Conservation (phyloP, 1,140 invertebrate genomes). For the Drosophila quadrilineata region DNA sequence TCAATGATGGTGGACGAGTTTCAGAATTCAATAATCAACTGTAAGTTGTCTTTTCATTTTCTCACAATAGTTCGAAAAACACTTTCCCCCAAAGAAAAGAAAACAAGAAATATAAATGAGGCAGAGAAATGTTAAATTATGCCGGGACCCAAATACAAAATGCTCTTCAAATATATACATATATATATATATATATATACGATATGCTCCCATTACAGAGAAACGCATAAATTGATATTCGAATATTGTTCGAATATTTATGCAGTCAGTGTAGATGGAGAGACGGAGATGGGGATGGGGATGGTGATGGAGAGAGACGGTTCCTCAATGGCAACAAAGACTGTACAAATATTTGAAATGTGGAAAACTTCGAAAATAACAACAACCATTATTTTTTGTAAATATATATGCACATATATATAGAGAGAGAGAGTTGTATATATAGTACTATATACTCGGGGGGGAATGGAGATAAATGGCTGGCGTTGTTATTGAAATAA, state of each 20-base stretch:
- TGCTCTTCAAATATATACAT: conserved; percentile 30
- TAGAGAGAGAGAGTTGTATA: too few relatives aligned
- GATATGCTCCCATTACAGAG: conserved; percentile 27
- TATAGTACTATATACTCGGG: too few relatives aligned
- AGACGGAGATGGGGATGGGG: not conserved
- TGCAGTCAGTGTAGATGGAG: conserved; percentile 30
- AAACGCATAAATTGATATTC: conserved; percentile 73
- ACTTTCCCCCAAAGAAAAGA: conserved; percentile 49
- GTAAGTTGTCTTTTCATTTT: not conserved
- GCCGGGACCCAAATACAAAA: conserved; percentile 45
- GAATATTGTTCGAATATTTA: conserved; percentile 66
- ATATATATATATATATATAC: too few relatives aligned
- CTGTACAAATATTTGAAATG: conserved; percentile 27
- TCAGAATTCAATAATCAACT: too few relatives aligned
- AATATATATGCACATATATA: too few relatives aligned
- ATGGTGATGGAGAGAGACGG: too few relatives aligned
- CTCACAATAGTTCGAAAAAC: conserved; percentile 30
- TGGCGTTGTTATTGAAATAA: conserved; percentile 77
- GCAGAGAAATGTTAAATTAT: conserved; percentile 50
- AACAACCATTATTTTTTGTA: conserved; percentile 22
- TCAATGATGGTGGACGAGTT: too few relatives aligned
- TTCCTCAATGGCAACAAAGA: conserved; percentile 16
- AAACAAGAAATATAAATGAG: conserved; percentile 11
- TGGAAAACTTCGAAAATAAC: conserved; percentile 6
- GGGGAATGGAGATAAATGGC: conserved; percentile 50